These are phyloP conservation scores for Darwinula stevensoni DNA, from an alignment of 2,888 invertebrate genomes.

Conservation along the genomic window DNA sequence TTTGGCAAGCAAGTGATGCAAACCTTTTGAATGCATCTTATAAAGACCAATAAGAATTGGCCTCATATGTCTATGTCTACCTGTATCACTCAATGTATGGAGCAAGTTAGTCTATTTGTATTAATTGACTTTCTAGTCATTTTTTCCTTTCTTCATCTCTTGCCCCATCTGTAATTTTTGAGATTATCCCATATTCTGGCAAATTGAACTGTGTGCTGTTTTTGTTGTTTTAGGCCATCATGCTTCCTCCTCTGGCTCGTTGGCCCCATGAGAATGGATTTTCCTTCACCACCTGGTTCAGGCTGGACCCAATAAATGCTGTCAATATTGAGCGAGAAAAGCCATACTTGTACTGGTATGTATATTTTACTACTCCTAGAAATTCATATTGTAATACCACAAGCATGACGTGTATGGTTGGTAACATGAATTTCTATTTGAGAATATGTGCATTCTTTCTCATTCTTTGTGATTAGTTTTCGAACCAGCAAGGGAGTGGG, in stretches of 20 bases:
- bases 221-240: slow-evolving; percentile 44
- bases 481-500: slow-evolving; percentile 97
- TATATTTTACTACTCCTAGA: too few relatives aligned
- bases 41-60: too few relatives aligned
- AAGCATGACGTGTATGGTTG: neutral
- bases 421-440: slow-evolving; percentile 3
- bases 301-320: slow-evolving; percentile 90
- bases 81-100: neutral
- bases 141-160: neutral
- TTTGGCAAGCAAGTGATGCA: too few relatives aligned
- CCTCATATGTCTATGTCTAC: too few relatives aligned
- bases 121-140: neutral
- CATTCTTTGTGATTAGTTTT: slow-evolving; percentile 32
- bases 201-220: slow-evolving; percentile 1
- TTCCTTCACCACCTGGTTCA: slow-evolving; percentile 98
- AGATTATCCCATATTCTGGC: neutral
- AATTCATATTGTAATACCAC: too few relatives aligned
- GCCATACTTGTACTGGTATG: slow-evolving; percentile 89
- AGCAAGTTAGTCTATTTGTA: neutral
- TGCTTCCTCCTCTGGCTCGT: slow-evolving; percentile 80
- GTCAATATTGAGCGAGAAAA: slow-evolving; percentile 96
- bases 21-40: too few relatives aligned
- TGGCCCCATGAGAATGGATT: slow-evolving; percentile 99
- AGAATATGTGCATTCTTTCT: slow-evolving; percentile 7
- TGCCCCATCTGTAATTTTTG: slow-evolving; percentile 4